Evolutionary conservation across 2,113 vertebrate species (phyloP).

Genomic region (Ceratotherium simum): DNA sequence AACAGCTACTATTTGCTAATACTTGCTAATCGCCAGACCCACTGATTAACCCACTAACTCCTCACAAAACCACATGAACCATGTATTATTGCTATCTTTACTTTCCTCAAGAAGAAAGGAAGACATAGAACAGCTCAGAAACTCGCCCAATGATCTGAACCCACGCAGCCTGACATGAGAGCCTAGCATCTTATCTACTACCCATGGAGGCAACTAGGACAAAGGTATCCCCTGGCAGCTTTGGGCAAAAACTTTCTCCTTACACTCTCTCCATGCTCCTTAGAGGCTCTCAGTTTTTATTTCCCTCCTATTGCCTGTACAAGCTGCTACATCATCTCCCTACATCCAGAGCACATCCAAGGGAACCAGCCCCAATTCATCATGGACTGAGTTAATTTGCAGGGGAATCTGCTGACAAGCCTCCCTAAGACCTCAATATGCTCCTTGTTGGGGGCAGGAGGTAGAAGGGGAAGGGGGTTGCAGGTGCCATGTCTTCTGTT

Average conservation of each 20-base stretch:
- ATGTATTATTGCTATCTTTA: neutral
- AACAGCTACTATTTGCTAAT: neutral
- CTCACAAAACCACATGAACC: neutral
- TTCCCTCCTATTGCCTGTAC: neutral
- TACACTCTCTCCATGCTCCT: neutral
- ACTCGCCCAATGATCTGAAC: neutral
- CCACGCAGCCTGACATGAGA: neutral
- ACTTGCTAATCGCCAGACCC: neutral
- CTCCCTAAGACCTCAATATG: neutral
- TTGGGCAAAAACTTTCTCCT: neutral
- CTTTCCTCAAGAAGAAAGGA: neutral
- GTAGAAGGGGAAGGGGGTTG: neutral
- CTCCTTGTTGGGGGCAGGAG: neutral
- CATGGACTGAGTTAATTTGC: neutral
- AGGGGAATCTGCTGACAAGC: neutral
- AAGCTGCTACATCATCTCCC: neutral
- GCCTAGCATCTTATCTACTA: neutral
- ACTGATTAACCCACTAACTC: neutral
- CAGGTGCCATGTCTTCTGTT: neutral
- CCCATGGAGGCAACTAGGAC: neutral
- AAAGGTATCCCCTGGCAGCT: neutral
- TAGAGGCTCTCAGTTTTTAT: neutral
- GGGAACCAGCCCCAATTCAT: neutral
- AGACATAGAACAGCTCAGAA: neutral
- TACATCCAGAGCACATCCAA: neutral